Evolutionary conservation across 1,140 invertebrate genomes (phyloP), one percentile per base, ranked within the genome.

Genomic region (Bombyx mandarina): DNA sequence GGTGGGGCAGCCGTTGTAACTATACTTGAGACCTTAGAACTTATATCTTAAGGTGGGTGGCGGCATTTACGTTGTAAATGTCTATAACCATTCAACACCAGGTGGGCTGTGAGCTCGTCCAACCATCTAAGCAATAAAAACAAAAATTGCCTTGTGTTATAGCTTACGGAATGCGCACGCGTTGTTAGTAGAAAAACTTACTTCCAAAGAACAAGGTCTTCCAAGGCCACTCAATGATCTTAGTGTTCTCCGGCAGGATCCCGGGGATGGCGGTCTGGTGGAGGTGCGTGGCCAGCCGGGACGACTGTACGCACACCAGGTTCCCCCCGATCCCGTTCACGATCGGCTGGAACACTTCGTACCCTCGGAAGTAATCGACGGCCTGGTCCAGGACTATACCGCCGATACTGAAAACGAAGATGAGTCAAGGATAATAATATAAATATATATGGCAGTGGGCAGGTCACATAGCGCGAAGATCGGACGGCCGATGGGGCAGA

Each of bases 261-360:
- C 95, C 95, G 61, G 93, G 91, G 43, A 94, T 89, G 12, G 93
- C 92, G 12, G 93, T 93, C 77, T 94, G 91, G 82, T 99, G 97
- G 43, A 99, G 90, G 85, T 94, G 93, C 1, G 98, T 99, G 9
- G 97, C 97, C 66, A 99, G 93, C 73, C 97, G 91, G 67, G 95
- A 97, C 1, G 97, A 95, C 88, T 98, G 97, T n/a, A 99, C 96
- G 42, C 97, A 98, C 1, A 98, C 98, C 68, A 99, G 88, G 88
- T 99, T 99, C 7, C 98, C 98, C 50, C 98, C 98, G 67, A 99
- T 97, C 9, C 98, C 96, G 73, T 97, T 97, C 49, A 98, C 95
- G 22, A 98, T 97, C 0, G 96, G 96, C 80, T 97, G 95, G 83
- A 96, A 98, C 12, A 96, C 93, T 47, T 94, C 94, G 79, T 96